Conservation (phyloP, 2,888 invertebrate genomes). For the Cacoxenus indagator region DNA sequence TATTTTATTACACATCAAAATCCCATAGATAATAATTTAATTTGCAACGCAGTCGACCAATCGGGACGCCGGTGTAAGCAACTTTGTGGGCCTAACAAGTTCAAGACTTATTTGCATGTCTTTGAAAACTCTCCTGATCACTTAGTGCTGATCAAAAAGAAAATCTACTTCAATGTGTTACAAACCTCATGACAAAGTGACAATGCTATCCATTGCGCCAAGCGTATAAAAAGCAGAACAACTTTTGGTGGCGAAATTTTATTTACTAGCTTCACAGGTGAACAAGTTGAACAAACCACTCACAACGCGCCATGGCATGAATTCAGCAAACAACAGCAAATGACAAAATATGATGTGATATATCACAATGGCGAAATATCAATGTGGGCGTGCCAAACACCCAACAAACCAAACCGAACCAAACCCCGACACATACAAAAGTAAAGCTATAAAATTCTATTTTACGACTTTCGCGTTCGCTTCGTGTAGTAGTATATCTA, state of each 20-base stretch:
- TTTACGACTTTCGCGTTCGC: conserved; percentile 7
- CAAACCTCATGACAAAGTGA: conserved; percentile 33
- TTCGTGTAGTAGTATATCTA: too few relatives aligned
- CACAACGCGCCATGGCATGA: neutral
- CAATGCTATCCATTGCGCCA: conserved; percentile 19
- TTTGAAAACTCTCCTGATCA: too few relatives aligned
- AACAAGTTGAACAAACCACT: conserved; percentile 1
- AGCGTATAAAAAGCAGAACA: neutral
- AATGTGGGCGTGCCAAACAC: neutral
- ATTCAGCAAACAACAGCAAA: neutral
- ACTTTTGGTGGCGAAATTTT: neutral
- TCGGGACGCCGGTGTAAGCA: neutral
- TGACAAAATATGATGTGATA: conserved; percentile 5
- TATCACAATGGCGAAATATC: neutral
- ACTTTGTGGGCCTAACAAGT: too few relatives aligned
- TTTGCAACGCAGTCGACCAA: conserved; percentile 36
- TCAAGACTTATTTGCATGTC: too few relatives aligned
- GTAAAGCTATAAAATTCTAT: conserved; percentile 11
- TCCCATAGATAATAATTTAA: conserved; percentile 55
- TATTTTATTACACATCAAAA: conserved; percentile 45
- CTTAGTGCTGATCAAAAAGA: too few relatives aligned
- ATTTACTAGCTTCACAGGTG: conserved; percentile 10
- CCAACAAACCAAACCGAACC: too few relatives aligned
- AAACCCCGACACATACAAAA: too few relatives aligned
- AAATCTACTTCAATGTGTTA: too few relatives aligned